A percentile compares a stretch with the other conserved stretches of the same genome.
phyloP scores from a whole-genome alignment of 2,113 vertebrate species.

The Atractosteus spatula region DNA sequence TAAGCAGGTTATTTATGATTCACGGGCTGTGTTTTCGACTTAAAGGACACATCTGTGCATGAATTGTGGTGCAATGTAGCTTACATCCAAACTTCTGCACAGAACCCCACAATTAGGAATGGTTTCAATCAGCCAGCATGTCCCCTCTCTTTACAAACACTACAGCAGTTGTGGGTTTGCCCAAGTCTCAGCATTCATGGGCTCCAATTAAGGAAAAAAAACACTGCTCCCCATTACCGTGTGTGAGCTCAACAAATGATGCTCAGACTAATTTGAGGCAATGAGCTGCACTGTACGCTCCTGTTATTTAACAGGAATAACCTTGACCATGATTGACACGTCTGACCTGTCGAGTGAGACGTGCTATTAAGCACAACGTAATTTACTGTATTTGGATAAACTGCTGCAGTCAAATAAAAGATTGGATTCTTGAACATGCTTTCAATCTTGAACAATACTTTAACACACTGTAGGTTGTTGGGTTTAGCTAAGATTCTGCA shows the following conservation, averaged over 20 bases:
- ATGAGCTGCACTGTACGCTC: slow-evolving; percentile 51
- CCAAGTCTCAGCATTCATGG: slow-evolving; percentile 56
- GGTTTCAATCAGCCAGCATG: slow-evolving; percentile 19
- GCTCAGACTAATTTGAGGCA: slow-evolving; percentile 60
- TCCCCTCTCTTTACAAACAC: slow-evolving; percentile 37
- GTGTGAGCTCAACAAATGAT: slow-evolving; percentile 61
- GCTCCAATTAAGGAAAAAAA: slow-evolving; percentile 55
- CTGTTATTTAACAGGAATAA: slow-evolving; percentile 66
- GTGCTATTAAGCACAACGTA: slow-evolving; percentile 58
- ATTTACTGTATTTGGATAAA: slow-evolving; percentile 59
- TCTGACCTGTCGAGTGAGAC: slow-evolving; percentile 56
- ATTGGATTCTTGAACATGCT: slow-evolving; percentile 61
- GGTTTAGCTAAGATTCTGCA: too few species aligned
- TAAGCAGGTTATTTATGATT: too few species aligned
- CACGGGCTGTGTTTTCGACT: too few species aligned
- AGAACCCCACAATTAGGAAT: slow-evolving; percentile 5
- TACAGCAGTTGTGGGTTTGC: too few species aligned
- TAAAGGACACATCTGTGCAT: too few species aligned
- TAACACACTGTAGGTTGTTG: too few species aligned
- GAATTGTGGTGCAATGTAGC: too few species aligned
- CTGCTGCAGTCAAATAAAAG: slow-evolving; percentile 48
- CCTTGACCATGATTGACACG: slow-evolving; percentile 70
- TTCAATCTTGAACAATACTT: slow-evolving; percentile 36
- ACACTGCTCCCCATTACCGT: slow-evolving; percentile 48
- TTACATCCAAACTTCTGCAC: too few species aligned